Evolutionary conservation across 1,140 invertebrate genomes (phyloP).

Genomic region (Acromyrmex echinatior): DNA sequence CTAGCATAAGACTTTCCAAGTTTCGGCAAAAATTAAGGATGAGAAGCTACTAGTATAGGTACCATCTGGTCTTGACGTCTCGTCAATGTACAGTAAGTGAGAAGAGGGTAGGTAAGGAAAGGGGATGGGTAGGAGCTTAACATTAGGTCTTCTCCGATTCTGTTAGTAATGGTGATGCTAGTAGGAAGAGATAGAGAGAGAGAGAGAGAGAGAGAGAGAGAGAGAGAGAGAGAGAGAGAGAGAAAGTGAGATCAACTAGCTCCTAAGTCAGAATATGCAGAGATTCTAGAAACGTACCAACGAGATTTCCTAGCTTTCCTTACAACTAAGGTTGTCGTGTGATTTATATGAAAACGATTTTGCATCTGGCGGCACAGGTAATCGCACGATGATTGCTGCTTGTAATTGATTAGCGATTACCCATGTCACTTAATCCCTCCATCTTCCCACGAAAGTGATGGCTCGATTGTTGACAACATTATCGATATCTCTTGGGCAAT

Average conservation of each 20-base stretch:
- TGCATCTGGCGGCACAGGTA: constrained; percentile 79
- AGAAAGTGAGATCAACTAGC: constrained; percentile 3
- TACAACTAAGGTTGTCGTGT: constrained; percentile 76
- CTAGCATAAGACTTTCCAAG: constrained; percentile 32
- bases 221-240: constrained; percentile 31
- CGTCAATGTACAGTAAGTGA: constrained; percentile 74
- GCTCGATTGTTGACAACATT: constrained; percentile 31
- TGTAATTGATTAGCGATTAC: constrained; percentile 83
- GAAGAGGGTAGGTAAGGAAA: constrained; percentile 47
- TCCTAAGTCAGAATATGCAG: constrained; percentile 32
- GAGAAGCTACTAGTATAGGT: constrained; percentile 75
- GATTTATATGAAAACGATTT: constrained; percentile 85
- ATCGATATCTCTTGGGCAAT: constrained; percentile 30
- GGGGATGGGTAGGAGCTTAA: constrained; percentile 36
- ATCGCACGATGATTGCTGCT: constrained; percentile 82
- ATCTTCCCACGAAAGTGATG: constrained; percentile 44
- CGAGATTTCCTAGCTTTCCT: constrained; percentile 59
- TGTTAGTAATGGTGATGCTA: constrained; percentile 38
- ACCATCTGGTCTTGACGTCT: constrained; percentile 81
- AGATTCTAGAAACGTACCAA: constrained; percentile 69
- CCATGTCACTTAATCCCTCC: constrained; percentile 67
- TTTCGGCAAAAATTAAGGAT: constrained; percentile 66
- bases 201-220: constrained; percentile 35
- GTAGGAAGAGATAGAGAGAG: constrained; percentile 59
- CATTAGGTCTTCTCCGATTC: constrained; percentile 34